Evolutionary conservation across 2,113 vertebrate species (phyloP), one percentile per base, ranked within the genome.

Genomic region (Elgaria multicarinata): DNA sequence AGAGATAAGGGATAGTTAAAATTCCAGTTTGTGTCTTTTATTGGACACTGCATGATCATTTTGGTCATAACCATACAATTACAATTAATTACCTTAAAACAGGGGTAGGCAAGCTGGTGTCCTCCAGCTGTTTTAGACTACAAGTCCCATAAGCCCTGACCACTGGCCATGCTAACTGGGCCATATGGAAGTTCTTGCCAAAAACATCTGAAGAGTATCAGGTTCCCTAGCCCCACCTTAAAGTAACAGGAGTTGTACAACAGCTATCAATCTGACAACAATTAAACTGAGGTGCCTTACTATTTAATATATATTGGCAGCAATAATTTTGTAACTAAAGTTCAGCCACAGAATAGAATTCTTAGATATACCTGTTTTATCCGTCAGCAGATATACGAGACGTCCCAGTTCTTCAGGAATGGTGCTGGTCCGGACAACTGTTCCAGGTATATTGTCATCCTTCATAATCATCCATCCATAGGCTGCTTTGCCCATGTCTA

Each of bases 401-500:
- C 99, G 98, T 67, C 99, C 99, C 91, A 99, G 96, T 91, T 99
- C 99, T 94, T 99, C 99, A 0, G 99, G 99, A 95, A 99, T 99
- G 92, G 99, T 99, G 96, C 99, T 99, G 90, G 99, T 99, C 92
- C 99, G 97, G 66, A 99, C 99, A 28, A 99, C 99, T 0, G 99
- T 99, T 76, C 99, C 98, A 0, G 99, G 99, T 86, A 99, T 99
- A 93, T 98, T 97, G 92, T 98, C 98, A n/a, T 99, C 99, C 89
- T 97, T 98, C 98, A 98, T 99, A 90, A 99, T 99, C 98, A 99
- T 99, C 99, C 99, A 99, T 64, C 98, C 99, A 18, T 99, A 99
- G 0, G 98, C 98, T 1, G 99, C 98, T 95, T 99, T 99, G 75
- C 99, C 99, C 99, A 99, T 99, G 96, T 99, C 99, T 96, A 99